These are phyloP conservation scores for Triops cancriformis DNA, from an alignment of 1,140 invertebrate species.

Conservation along the genomic window DNA sequence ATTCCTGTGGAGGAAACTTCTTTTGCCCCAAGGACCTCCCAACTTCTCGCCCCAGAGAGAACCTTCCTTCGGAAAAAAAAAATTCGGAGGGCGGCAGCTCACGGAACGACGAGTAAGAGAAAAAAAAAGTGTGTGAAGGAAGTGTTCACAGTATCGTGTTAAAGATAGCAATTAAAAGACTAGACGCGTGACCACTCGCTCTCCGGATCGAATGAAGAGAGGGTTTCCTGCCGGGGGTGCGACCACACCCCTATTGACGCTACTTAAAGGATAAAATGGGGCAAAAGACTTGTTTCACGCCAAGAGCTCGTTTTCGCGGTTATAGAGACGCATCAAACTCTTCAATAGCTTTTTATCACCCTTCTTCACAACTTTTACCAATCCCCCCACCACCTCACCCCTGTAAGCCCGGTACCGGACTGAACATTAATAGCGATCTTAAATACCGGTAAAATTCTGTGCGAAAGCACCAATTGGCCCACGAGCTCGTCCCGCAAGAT, in stretches of 20 bases:
- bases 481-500: too few relatives aligned
- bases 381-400: too few relatives aligned
- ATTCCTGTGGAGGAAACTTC: neutral
- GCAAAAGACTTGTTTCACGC: conserved; percentile 9
- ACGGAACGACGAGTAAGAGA: too few relatives aligned
- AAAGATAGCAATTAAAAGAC: conserved; percentile 11
- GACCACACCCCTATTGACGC: conserved; percentile 2
- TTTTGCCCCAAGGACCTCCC: too few relatives aligned
- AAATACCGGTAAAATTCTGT: neutral
- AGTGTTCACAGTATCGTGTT: neutral
- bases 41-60: too few relatives aligned
- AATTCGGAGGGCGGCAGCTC: too few relatives aligned
- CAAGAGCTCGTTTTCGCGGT: conserved; percentile 9
- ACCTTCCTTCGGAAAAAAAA: too few relatives aligned
- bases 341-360: neutral
- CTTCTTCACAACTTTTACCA: neutral
- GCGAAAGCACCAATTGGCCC: too few relatives aligned
- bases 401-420: neutral
- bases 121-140: too few relatives aligned
- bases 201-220: neutral
- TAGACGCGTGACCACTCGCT: neutral
- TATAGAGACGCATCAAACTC: neutral
- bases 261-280: neutral
- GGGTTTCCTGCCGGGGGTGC: neutral
- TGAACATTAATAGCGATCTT: neutral